Evolutionary conservation across 1,140 invertebrate genomes (phyloP).

Genomic region (honey bee (Apis mellifera)): DNA sequence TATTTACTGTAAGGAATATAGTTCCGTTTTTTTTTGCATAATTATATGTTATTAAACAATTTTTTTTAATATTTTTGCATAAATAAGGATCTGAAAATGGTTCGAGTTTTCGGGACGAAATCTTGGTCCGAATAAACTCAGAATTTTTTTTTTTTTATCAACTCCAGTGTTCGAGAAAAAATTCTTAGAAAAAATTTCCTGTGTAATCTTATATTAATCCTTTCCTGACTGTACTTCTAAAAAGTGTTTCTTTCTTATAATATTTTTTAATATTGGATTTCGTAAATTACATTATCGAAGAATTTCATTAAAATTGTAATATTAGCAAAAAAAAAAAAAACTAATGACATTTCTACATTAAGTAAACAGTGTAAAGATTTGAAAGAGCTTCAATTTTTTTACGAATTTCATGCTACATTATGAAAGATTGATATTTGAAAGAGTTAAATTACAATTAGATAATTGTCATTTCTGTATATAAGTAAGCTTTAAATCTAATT

Average conservation of each 20-base stretch:
- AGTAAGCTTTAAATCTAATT: slow-evolving; percentile 21
- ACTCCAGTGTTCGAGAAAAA: slow-evolving; percentile 46
- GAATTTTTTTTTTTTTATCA: slow-evolving; percentile 10
- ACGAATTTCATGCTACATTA: slow-evolving; percentile 1
- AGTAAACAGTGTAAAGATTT: slow-evolving; percentile 16
- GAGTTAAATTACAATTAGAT: slow-evolving; percentile 28
- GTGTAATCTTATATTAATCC: slow-evolving; percentile 25
- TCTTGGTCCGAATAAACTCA: slow-evolving; percentile 54
- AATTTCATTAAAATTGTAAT: slow-evolving; percentile 23
- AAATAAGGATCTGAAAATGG: not conserved
- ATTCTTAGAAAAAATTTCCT: slow-evolving; percentile 28
- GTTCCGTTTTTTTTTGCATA: not conserved
- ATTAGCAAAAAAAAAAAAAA: slow-evolving; percentile 39
- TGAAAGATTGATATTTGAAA: slow-evolving; percentile 31
- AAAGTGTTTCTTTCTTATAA: slow-evolving; percentile 1
- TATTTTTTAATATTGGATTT: not conserved
- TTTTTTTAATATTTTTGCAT: not conserved
- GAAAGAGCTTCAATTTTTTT: slow-evolving; percentile 3
- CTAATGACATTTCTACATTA: slow-evolving; percentile 18
- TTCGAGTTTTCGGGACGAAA: slow-evolving; percentile 36
- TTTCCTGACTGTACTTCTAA: slow-evolving; percentile 31
- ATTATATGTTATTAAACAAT: not conserved
- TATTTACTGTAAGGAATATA: not conserved
- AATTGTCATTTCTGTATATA: not conserved
- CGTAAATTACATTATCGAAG: not conserved